Conservation (phyloP, 2,113 vertebrate species). For the Neopipo cinnamomea region DNA sequence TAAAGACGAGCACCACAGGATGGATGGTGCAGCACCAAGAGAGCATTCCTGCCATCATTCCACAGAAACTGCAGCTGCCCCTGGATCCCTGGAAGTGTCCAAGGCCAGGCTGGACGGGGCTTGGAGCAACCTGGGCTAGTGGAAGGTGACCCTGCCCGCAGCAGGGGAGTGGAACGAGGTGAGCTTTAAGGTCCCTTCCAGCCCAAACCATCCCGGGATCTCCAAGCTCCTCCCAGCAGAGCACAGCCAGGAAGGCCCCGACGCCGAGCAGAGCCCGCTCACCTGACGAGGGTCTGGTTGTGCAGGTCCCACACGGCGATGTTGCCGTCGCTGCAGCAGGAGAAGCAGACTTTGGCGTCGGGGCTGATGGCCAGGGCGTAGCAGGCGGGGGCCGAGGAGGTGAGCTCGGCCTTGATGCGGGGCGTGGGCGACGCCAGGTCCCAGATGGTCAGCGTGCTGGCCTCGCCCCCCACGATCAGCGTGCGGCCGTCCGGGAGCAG, state of each 20-base stretch:
- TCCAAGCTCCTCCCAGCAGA: fast-evolving
- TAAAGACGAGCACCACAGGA: not conserved
- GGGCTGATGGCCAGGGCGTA: constrained; percentile 97
- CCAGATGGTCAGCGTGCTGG: constrained; percentile 96
- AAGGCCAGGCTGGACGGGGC: fast-evolving
- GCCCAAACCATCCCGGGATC: too few relatives aligned
- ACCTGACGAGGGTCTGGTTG: constrained; percentile 97
- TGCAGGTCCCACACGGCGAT: constrained; percentile 97
- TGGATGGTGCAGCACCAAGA: not conserved
- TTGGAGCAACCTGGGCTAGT: not conserved
- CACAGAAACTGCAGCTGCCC: fast-evolving
- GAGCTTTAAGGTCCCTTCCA: not conserved
- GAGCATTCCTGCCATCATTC: fast-evolving
- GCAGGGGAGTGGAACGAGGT: not conserved
- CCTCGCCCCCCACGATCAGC: constrained; percentile 94
- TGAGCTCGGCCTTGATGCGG: constrained; percentile 95
- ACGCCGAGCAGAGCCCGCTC: not conserved
- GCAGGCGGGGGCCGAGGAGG: constrained; percentile 93
- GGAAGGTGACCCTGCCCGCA: not conserved
- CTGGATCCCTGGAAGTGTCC: not conserved
- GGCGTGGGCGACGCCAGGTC: constrained; percentile 94
- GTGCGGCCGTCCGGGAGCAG: constrained; percentile 94
- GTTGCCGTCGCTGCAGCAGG: constrained; percentile 96
- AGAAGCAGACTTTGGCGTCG: constrained; percentile 97
- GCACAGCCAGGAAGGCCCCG: not conserved